Conservation (phyloP, 2,113 vertebrate genomes). For the Rhinolophus ferrumequinum region DNA sequence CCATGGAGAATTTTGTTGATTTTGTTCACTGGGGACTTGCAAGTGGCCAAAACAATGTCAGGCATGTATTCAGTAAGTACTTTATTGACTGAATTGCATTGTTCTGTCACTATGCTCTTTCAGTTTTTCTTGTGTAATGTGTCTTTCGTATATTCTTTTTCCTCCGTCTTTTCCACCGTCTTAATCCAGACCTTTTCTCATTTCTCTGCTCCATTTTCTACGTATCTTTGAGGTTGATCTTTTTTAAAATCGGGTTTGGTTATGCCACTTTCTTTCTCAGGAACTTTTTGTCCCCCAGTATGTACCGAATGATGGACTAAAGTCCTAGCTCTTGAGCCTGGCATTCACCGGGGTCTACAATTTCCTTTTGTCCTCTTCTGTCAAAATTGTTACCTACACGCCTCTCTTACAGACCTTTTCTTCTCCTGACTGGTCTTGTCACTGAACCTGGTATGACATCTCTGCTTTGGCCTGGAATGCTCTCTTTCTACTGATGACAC, state of each 20-base stretch:
- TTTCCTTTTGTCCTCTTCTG: not conserved
- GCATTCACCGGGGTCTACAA: not conserved
- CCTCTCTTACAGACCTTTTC: not conserved
- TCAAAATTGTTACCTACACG: not conserved
- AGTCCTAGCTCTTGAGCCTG: not conserved
- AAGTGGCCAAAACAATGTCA: not conserved
- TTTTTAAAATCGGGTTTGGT: conserved; percentile 20
- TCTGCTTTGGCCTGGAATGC: not conserved
- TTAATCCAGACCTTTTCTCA: not conserved
- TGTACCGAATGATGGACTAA: not conserved
- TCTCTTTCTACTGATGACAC: not conserved
- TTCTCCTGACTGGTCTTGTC: not conserved
- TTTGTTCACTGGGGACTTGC: not conserved
- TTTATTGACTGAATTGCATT: conserved; percentile 6
- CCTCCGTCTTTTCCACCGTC: not conserved
- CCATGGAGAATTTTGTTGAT: not conserved
- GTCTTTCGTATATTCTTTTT: not conserved
- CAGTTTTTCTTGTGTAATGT: conserved; percentile 22
- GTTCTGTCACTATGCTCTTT: not conserved
- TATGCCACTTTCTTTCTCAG: not conserved
- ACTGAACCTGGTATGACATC: not conserved
- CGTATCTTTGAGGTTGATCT: not conserved
- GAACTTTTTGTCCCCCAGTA: not conserved
- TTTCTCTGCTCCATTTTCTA: not conserved
- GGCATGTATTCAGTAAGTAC: not conserved